Evolutionary conservation across 2,113 vertebrate genomes (phyloP), one percentile per base, ranked within the genome.

Genomic region (Calcarius ornatus): DNA sequence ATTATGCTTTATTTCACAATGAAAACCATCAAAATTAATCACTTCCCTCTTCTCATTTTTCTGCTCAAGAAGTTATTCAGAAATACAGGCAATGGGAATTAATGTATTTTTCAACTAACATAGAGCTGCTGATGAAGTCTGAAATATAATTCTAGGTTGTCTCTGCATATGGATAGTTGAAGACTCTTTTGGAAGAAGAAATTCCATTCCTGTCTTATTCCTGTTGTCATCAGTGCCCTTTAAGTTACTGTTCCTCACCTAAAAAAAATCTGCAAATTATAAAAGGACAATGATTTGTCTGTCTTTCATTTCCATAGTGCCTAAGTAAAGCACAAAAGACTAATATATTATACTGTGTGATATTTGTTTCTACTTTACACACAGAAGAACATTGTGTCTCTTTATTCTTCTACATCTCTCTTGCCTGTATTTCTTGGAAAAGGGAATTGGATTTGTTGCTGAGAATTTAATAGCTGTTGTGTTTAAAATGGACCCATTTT

Each of bases 381-480:
- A 45, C 30, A 92, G 57, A 47, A 35, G 81, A 94, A 95, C 78
- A 87, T 65, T 95, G 45, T 81, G 78, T 89, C 25, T 92, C 73
- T 95, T 79, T 61, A 91, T 91, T 93, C 65, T 93, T 88, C 81
- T 72, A 65, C 48, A 78, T 78, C 47, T 80, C n/a, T 88, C 78
- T 84, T 47, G 42, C 40, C 31, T 85, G 75, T 90, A 28, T 91
- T 92, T 97, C 84, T 95, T 95, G 95, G 96, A 89, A 95, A 95
- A 90, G 17, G 6, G 54, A 91, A 59, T 23, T 85, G 35, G 27
- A 91, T 19, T 42, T 73, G 40, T 54, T 91, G 70, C 75, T 87
- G 61, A 69, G 57, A 89, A 45, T 91, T 84, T 91, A 87, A 69
- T 79, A 69, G 20, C 31, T 30, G 81, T 77, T 90, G n/a, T 92